phyloP scores from a whole-genome alignment of 2,113 vertebrate genomes.

The Xenopus laevis region DNA sequence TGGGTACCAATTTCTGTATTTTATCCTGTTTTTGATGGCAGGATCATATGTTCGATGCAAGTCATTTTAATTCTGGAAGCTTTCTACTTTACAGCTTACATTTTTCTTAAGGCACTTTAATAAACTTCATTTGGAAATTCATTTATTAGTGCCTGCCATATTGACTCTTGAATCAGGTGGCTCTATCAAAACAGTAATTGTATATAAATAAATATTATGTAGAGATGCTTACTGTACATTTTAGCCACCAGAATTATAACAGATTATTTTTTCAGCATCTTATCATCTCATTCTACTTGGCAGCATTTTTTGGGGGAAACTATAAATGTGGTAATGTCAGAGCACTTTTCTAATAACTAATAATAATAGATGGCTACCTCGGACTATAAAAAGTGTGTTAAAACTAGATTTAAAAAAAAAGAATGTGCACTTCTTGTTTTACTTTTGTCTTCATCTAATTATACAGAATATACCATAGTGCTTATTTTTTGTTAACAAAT shows the following conservation, averaged over 20 bases:
- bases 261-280: neutral
- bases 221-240: too few species aligned
- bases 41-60: neutral
- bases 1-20: neutral
- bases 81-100: constrained; percentile 33
- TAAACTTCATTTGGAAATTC: constrained; percentile 50
- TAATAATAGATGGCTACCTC: constrained; percentile 74
- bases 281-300: neutral
- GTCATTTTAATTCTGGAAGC: neutral
- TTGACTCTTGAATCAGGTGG: neutral
- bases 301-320: neutral
- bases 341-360: constrained; percentile 66
- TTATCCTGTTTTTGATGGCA: neutral
- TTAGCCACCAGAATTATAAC: neutral
- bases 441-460: constrained; percentile 46
- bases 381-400: constrained; percentile 67
- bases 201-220: too few species aligned
- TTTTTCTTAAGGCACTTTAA: constrained; percentile 47
- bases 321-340: constrained; percentile 49
- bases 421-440: constrained; percentile 66
- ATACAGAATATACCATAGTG: constrained; percentile 22
- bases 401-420: constrained; percentile 57
- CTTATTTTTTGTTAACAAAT: constrained; percentile 27
- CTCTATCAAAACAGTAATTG: too few species aligned
- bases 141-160: constrained; percentile 8